These are phyloP conservation scores for Rhogogaster chlorosoma DNA, from an alignment of 2,888 invertebrate genomes.

Conservation along the genomic window DNA sequence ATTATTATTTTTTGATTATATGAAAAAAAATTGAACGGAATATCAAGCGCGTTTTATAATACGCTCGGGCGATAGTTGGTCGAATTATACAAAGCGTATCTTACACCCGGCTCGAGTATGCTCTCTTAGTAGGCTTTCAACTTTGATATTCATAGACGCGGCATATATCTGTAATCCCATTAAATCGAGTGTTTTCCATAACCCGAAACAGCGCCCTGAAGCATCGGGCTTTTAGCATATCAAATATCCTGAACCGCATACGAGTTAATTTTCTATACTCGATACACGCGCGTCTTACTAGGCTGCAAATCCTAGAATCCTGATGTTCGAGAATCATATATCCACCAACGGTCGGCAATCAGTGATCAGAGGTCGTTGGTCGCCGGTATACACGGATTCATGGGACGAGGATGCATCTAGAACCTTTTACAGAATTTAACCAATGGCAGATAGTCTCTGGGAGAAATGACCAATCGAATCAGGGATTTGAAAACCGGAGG, in stretches of 20 bases:
- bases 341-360: constrained; percentile 66
- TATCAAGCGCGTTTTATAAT: neutral
- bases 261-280: neutral
- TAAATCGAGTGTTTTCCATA: constrained; percentile 56
- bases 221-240: constrained; percentile 4
- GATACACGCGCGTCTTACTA: neutral
- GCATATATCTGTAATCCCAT: constrained; percentile 71
- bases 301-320: constrained; percentile 61
- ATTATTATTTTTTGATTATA: neutral
- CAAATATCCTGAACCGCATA: neutral
- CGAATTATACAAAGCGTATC: neutral
- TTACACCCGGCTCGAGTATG: constrained; percentile 60
- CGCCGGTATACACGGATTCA: neutral
- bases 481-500: neutral
- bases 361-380: constrained; percentile 50
- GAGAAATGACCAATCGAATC: neutral
- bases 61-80: neutral
- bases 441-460: neutral
- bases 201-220: constrained; percentile 45
- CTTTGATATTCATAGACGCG: constrained; percentile 74
- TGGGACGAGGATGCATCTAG: neutral
- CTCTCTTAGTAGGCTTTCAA: constrained; percentile 72
- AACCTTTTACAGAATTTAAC: neutral
- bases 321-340: constrained; percentile 67
- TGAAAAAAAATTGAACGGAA: neutral